Conservation (phyloP, 2,797 vertebrate species). For the Pampus argenteus region DNA sequence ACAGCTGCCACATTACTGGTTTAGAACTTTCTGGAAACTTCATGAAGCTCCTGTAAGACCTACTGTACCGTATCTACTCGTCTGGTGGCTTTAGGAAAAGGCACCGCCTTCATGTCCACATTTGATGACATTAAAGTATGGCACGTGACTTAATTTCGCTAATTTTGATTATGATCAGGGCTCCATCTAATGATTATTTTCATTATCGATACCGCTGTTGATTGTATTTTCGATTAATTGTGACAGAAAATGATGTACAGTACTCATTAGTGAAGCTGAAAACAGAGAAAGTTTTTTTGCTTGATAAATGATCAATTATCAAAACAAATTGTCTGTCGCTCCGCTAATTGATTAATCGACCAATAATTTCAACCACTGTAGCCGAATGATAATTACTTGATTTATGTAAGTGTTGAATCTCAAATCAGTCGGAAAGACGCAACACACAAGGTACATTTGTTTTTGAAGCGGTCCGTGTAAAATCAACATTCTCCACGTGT, state of each 20-base stretch:
- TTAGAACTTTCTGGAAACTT: constrained; percentile 80
- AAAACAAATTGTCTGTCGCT: not conserved
- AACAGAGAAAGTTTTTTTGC: constrained; percentile 10
- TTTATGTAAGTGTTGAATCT: not conserved
- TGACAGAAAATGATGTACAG: not conserved
- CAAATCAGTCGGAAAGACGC: not conserved
- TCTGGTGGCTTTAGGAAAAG: constrained; percentile 52
- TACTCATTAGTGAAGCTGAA: not conserved
- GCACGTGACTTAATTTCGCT: not conserved
- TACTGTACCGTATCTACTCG: constrained; percentile 29
- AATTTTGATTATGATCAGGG: not conserved
- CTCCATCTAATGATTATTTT: not conserved
- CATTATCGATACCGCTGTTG: not conserved
- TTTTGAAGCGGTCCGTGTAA: constrained; percentile 32
- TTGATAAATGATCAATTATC: not conserved
- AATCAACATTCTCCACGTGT: constrained; percentile 38
- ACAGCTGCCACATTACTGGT: constrained; percentile 83
- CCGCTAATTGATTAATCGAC: not conserved
- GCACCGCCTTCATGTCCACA: constrained; percentile 27
- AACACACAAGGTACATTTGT: constrained; percentile 5
- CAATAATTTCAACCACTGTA: not conserved
- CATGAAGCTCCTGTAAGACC: constrained; percentile 68
- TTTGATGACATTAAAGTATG: constrained; percentile 26
- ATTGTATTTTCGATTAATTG: not conserved
- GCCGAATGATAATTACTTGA: not conserved